Evolutionary conservation across 2,113 vertebrate genomes (phyloP), one percentile per base, ranked within the genome.

Genomic region (Pterocles burchelli): DNA sequence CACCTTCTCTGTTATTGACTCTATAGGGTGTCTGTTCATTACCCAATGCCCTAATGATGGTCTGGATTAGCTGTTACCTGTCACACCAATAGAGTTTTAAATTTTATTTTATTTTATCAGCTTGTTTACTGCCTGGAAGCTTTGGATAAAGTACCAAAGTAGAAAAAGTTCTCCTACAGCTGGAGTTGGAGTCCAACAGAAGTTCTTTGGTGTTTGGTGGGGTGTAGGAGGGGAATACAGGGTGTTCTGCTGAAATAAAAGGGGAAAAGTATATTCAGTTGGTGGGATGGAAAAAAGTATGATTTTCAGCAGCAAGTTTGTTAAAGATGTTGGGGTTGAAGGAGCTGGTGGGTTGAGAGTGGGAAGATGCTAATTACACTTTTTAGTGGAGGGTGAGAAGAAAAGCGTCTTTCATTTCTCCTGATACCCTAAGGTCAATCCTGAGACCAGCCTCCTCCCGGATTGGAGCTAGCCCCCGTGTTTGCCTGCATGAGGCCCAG

Each of bases 61-160:
- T 96, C 97, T 93, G 90, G 96, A 97, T 98, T 98, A 97, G 97
- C 97, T 97, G 96, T 71, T 96, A 97, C 96, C 97, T 98, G 97
- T 98, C 97, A 95, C 65, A 4, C 97, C 85, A 85, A 81, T 67
- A 80, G 96, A 92, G 74, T 45, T 88, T 96, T 98, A 48, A 94
- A 94, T 92, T 97, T 96, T 93, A 76, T 85, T 95, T 89, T 96
- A 67, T 96, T 96, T 91, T 93, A 73, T 76, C 90, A 93, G 90
- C 93, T 93, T 97, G 92, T 97, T 98, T 97, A 97, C 96, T 70
- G 57, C 68, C 65, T 51, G 61, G 87, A 91, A 92, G 74, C 83
- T 96, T 87, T 65, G 73, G 71, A 67, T 92, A 91, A 88, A 95
- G 93, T 36, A 18, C 25, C 45, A 71, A 87, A 84, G 73, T 62